Percentiles rank a stretch among this genome's conserved stretches.
phyloP scores from a whole-genome alignment of 2,888 invertebrate genomes.

The Elgonia sp. region DNA sequence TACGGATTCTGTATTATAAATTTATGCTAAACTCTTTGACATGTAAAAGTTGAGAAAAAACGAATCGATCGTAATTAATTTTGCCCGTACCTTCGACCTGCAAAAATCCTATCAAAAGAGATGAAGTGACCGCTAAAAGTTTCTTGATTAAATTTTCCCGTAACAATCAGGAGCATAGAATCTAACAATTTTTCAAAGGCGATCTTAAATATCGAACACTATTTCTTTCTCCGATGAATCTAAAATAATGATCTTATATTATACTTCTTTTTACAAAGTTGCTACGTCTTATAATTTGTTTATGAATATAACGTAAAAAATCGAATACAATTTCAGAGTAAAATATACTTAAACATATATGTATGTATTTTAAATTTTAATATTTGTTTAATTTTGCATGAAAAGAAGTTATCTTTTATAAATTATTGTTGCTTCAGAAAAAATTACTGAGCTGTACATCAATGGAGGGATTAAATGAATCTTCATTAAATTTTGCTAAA shows the following conservation, averaged over 20 bases:
- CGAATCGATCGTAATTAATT: constrained; percentile 12
- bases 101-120: constrained; percentile 40
- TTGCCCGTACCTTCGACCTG: neutral
- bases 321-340: no score
- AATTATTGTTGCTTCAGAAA: no score
- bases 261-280: constrained; percentile 23
- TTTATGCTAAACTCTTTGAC: neutral
- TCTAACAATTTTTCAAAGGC: constrained; percentile 45
- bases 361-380: no score
- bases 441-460: no score
- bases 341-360: no score
- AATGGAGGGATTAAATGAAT: no score
- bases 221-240: constrained; percentile 18
- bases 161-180: constrained; percentile 32
- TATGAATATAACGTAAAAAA: neutral
- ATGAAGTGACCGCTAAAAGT: constrained; percentile 50
- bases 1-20: neutral
- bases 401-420: no score
- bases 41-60: constrained; percentile 4
- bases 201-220: constrained; percentile 36
- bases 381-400: no score
- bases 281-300: constrained; percentile 13
- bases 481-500: no score
- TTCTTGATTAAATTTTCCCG: constrained; percentile 47
- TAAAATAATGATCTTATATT: constrained; percentile 49